Evolutionary conservation across 2,797 vertebrate species (phyloP).

Genomic region (Cygnus olor): DNA sequence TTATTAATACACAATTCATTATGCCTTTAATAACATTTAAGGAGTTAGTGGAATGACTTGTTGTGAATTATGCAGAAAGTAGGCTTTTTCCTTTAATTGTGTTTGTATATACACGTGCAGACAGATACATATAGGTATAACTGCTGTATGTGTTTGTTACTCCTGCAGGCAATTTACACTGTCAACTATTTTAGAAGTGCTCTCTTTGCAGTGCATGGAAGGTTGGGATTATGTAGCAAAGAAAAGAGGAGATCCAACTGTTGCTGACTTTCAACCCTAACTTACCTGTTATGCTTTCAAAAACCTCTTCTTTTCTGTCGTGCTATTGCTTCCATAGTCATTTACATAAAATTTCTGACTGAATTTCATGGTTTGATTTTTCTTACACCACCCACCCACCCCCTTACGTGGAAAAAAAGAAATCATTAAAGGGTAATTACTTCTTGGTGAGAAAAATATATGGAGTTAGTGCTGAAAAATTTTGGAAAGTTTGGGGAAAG

Average conservation of each 20-base stretch:
- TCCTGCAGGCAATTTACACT: background rate
- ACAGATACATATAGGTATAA: background rate
- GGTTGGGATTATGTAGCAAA: background rate
- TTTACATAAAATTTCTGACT: background rate
- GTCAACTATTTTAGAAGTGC: background rate
- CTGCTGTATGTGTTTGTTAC: background rate
- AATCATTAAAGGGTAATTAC: background rate
- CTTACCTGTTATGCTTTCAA: background rate
- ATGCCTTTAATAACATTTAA: background rate
- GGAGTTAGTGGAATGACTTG: background rate
- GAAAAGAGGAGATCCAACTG: background rate
- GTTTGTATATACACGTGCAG: background rate
- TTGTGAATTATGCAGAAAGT: background rate
- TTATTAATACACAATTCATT: slow-evolving; percentile 22
- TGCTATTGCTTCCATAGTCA: background rate
- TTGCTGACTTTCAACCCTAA: background rate
- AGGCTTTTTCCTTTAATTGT: background rate
- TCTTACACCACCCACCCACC: no score
- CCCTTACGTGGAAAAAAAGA: background rate
- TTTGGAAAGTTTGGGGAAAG: background rate
- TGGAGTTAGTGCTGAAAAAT: background rate
- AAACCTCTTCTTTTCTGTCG: background rate
- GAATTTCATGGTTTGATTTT: background rate
- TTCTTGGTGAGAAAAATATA: background rate
- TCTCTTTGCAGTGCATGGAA: background rate